Evolutionary conservation across 1,140 invertebrate genomes (phyloP), one percentile per base, ranked within the genome.

Genomic region (Eueides isabella): DNA sequence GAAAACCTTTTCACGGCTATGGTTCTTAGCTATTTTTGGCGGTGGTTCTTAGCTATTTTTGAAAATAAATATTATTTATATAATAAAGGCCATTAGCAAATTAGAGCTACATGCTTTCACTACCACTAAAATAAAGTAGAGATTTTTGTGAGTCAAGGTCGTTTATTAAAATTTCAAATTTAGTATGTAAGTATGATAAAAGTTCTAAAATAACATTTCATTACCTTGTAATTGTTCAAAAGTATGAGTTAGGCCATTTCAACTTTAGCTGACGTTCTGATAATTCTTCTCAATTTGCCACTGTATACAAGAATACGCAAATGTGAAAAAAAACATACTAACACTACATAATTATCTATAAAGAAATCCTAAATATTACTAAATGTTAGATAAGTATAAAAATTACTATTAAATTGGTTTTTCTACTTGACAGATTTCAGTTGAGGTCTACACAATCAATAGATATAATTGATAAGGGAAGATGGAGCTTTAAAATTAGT

Each of bases 181-280:
- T n/a, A n/a, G n/a, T n/a, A n/a, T n/a, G n/a, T n/a, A n/a, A n/a
- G n/a, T n/a, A n/a, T n/a, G n/a, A n/a, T n/a, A n/a, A n/a, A n/a
- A 44, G 14, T n/a, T 19, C 6, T 19, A 44, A 44, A 44, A 44
- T 19, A 55, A 23, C 48, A 55, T 23, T 55, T 55, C 19, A 26
- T 55, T 55, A 55, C 48, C 48, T 55, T 55, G 23, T 55, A 55
- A 55, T 55, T 11, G n/a, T 55, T 55, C 48, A 55, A 55, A 55
- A 55, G 48, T 55, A 55, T 26, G 48, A 26, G 48, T 23, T 55
- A 55, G 48, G 48, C 48, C 48, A 23, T 55, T 55, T 55, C 3
- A 11, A 19, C 41, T 44, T 19, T 44, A 44, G 48, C 48, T 55
- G 48, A 55, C 48, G 48, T 11, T 26, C 48, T 55, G 48, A 55